phyloP scores from a whole-genome alignment of 2,888 invertebrate genomes.

The Hedya salicella region DNA sequence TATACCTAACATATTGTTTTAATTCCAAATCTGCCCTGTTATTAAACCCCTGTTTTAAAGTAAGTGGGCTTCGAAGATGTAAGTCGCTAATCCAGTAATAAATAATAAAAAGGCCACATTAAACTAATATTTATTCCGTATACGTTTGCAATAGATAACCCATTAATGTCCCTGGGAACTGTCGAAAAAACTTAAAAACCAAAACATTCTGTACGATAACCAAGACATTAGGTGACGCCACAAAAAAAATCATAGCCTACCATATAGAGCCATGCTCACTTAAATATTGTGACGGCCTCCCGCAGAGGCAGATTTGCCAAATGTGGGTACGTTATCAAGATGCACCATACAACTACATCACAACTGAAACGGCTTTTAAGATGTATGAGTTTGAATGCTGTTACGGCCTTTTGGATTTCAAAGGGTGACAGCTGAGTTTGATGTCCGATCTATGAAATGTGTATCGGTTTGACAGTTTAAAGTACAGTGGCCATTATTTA shows the following conservation, averaged over 20 bases:
- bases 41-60: too few relatives aligned
- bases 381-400: background rate
- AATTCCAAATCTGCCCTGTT: too few relatives aligned
- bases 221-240: conserved; percentile 37
- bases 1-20: too few relatives aligned
- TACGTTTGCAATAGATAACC: conserved; percentile 19
- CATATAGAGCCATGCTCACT: conserved; percentile 72
- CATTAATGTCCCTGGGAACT: conserved; percentile 24
- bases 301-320: conserved; percentile 82
- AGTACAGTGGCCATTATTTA: conserved; percentile 47
- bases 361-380: background rate
- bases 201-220: conserved; percentile 4
- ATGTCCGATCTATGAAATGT: conserved; percentile 64
- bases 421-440: conserved; percentile 70
- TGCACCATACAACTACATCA: conserved; percentile 55
- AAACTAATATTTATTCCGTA: conserved; percentile 5
- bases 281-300: conserved; percentile 84
- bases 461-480: conserved; percentile 53
- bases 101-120: too few relatives aligned
- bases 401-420: background rate
- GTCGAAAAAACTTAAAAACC: background rate
- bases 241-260: conserved; percentile 60
- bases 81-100: too few relatives aligned
- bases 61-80: too few relatives aligned
- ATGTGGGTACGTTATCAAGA: conserved; percentile 82